A percentile compares a stretch with the other conserved stretches of the same genome.
Evolutionary conservation across 1,140 invertebrate species (phyloP).

Genomic region (Periplaneta americana): DNA sequence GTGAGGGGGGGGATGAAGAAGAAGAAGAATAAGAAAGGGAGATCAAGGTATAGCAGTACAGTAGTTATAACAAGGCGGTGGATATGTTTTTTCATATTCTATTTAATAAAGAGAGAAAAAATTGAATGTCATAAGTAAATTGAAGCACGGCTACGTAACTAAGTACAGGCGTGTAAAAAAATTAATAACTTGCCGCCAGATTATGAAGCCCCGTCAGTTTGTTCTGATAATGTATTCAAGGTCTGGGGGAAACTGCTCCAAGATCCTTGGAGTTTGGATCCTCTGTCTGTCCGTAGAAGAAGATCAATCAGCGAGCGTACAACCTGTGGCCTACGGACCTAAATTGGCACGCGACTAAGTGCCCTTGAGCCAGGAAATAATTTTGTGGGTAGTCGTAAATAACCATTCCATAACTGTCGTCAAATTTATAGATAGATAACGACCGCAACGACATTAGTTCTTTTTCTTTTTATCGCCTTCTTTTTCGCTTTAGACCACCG

Average conservation of each 20-base stretch:
- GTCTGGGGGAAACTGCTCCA: no score
- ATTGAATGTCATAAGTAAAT: neutral
- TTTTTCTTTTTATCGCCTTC: no score
- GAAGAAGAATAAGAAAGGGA: neutral
- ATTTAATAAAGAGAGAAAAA: no score
- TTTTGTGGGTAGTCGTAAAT: no score
- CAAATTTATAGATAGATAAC: no score
- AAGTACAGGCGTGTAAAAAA: neutral
- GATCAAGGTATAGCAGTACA: no score
- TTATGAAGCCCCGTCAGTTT: neutral
- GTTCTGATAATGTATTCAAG: neutral
- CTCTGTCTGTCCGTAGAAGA: neutral
- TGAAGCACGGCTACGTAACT: neutral
- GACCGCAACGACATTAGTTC: no score
- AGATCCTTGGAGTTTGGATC: no score
- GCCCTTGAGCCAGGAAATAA: no score
- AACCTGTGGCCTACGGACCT: neutral
- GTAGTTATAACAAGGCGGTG: neutral
- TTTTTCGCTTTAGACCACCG: no score
- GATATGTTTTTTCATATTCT: neutral
- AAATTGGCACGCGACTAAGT: neutral
- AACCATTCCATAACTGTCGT: no score
- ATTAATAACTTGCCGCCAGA: neutral
- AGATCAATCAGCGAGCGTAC: neutral
- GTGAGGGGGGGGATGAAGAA: neutral